Percentiles rank a stretch among this genome's conserved stretches.
phyloP scores from a whole-genome alignment of 92 coral and sea anemone genomes.

The Isaurus tuberculatus region DNA sequence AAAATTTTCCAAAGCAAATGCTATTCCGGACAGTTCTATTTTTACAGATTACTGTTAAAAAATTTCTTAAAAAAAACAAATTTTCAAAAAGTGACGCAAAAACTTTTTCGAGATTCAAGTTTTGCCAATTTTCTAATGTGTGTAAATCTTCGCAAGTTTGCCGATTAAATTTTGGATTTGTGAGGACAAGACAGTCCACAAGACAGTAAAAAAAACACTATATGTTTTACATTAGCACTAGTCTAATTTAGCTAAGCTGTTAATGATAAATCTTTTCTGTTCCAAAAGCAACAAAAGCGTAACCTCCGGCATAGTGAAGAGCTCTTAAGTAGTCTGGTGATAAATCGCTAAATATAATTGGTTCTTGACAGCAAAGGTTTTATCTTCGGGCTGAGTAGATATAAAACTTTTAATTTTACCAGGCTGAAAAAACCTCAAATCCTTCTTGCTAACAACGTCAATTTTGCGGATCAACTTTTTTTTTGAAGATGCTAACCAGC shows the following conservation, averaged over 20 bases:
- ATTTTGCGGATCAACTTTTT: not conserved
- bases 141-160: not conserved
- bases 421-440: not conserved
- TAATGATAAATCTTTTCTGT: conserved; percentile 3
- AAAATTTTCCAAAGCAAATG: not conserved
- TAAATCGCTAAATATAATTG: not conserved
- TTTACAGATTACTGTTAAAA: not conserved
- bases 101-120: not conserved
- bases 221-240: too few relatives aligned
- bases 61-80: not conserved
- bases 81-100: not conserved
- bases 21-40: not conserved
- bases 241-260: not conserved
- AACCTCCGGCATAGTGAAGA: conserved; percentile 27
- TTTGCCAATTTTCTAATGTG: not conserved
- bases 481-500: not conserved
- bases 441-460: not conserved
- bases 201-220: not conserved
- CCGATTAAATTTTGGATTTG: not conserved
- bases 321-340: conserved; percentile 2
- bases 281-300: not conserved
- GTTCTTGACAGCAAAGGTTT: conserved; percentile 7
- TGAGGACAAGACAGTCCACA: not conserved
- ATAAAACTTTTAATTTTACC: not conserved
- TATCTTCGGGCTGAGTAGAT: not conserved